Percentiles rank a stretch among this genome's conserved stretches.
Evolutionary conservation across 2,797 vertebrate genomes (phyloP).

Genomic region (Threskiornis aethiopicus): DNA sequence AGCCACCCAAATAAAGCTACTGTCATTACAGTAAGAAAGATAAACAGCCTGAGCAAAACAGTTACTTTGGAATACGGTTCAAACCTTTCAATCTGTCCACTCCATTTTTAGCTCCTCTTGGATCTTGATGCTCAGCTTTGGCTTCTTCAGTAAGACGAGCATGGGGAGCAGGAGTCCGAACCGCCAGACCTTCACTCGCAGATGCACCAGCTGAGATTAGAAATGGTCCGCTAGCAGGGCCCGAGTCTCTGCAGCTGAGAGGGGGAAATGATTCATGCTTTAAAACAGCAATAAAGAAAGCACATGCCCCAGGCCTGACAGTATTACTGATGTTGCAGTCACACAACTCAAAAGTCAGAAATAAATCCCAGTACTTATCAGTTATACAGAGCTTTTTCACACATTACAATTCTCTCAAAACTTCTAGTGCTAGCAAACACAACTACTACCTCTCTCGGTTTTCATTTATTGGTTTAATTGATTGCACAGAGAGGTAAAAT

Average conservation of each 20-base stretch:
- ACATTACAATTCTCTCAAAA: not conserved
- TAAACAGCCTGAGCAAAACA: not conserved
- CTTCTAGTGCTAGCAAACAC: no score
- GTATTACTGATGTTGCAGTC: not conserved
- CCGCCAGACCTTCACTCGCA: not conserved
- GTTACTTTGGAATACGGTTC: not conserved
- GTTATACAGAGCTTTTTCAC: not conserved
- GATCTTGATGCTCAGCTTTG: not conserved
- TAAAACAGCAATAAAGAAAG: not conserved
- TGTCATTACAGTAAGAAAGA: no score
- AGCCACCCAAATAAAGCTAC: not conserved
- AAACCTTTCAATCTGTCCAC: not conserved
- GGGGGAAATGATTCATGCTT: not conserved
- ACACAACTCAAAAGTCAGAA: not conserved
- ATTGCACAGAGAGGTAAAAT: not conserved
- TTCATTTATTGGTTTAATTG: not conserved
- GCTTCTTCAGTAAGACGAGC: not conserved
- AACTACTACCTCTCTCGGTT: rapidly evolving
- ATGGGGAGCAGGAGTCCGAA: not conserved
- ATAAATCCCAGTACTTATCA: not conserved
- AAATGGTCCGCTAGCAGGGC: slow-evolving; percentile 9
- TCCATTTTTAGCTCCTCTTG: not conserved
- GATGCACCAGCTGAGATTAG: slow-evolving; percentile 50
- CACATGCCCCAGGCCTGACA: not conserved
- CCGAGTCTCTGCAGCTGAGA: slow-evolving; percentile 68